Evolutionary conservation across 1,140 invertebrate genomes (phyloP).

Genomic region (Mactra quadrangularis): DNA sequence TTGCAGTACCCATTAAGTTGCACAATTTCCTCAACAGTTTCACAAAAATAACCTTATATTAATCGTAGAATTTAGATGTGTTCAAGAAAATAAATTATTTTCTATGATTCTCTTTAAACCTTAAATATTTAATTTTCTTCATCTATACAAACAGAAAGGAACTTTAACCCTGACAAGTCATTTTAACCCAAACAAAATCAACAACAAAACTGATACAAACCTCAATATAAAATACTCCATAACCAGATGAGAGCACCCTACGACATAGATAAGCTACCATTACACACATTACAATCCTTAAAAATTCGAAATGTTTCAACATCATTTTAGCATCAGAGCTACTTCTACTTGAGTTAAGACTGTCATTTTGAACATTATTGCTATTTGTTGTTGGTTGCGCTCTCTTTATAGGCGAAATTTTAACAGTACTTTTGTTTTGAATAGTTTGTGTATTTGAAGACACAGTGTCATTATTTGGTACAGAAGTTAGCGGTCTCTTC

Average conservation of each 20-base stretch:
- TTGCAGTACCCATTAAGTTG: no score
- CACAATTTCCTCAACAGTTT: no score
- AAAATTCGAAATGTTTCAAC: slow-evolving; percentile 60
- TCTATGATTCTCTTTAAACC: no score
- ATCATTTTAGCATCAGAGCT: slow-evolving; percentile 60
- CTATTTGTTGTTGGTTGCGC: not conserved
- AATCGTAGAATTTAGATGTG: no score
- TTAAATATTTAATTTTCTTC: no score
- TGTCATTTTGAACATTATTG: slow-evolving; percentile 21
- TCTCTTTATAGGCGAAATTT: slow-evolving; percentile 45
- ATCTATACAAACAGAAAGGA: no score
- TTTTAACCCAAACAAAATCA: no score
- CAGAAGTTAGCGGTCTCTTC: not conserved
- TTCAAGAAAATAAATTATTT: no score
- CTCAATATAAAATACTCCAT: slow-evolving; percentile 56
- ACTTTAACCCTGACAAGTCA: no score
- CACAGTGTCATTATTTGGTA: not conserved
- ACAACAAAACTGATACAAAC: not conserved
- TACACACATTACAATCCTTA: slow-evolving; percentile 48
- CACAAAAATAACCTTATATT: no score
- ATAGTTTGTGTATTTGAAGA: not conserved
- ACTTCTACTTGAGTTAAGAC: slow-evolving; percentile 48
- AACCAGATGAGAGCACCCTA: slow-evolving; percentile 33
- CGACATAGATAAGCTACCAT: slow-evolving; percentile 52
- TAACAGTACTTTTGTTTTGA: slow-evolving; percentile 33